Percentiles rank a stretch among this genome's conserved stretches.
Conservation (phyloP, 1,140 invertebrate genomes). For the Hyposmocoma kahamanoa region DNA sequence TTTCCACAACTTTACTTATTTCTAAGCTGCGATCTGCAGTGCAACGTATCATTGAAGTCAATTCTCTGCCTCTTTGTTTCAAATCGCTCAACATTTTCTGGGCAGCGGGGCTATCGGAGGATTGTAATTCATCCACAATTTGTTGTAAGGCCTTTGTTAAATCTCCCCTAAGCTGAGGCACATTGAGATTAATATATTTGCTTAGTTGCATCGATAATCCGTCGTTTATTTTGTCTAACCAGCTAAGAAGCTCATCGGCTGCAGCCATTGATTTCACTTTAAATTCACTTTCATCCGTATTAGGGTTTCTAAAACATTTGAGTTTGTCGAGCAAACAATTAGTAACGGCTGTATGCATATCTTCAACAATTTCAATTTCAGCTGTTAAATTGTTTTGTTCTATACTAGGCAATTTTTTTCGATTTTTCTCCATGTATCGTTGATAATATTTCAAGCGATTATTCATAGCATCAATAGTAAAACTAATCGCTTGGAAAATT, state of each 20-base stretch:
- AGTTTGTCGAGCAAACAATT: slow-evolving; percentile 37
- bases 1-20: slow-evolving; percentile 51
- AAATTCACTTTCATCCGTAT: slow-evolving; percentile 36
- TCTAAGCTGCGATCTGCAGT: slow-evolving; percentile 43
- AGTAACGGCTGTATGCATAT: slow-evolving; percentile 52
- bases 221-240: slow-evolving; percentile 58
- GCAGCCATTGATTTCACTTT: slow-evolving; percentile 32
- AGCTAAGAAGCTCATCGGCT: slow-evolving; percentile 40
- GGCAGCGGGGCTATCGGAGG: slow-evolving; percentile 24
- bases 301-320: slow-evolving; percentile 42
- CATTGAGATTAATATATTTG: slow-evolving; percentile 43
- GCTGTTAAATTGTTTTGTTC: slow-evolving; percentile 34
- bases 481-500: slow-evolving; percentile 43
- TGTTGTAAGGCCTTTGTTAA: slow-evolving; percentile 56
- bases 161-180: slow-evolving; percentile 36
- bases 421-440: slow-evolving; percentile 46
- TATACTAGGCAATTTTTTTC: slow-evolving; percentile 28
- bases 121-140: slow-evolving; percentile 45
- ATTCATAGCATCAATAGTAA: slow-evolving; percentile 45
- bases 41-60: slow-evolving; percentile 41
- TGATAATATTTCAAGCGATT: slow-evolving; percentile 44
- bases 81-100: slow-evolving; percentile 40
- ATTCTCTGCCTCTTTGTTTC: slow-evolving; percentile 40
- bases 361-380: slow-evolving; percentile 59
- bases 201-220: slow-evolving; percentile 33